Evolutionary conservation across 2,888 invertebrate genomes (phyloP), one percentile per base, ranked within the genome.

Genomic region (Leucania comma): DNA sequence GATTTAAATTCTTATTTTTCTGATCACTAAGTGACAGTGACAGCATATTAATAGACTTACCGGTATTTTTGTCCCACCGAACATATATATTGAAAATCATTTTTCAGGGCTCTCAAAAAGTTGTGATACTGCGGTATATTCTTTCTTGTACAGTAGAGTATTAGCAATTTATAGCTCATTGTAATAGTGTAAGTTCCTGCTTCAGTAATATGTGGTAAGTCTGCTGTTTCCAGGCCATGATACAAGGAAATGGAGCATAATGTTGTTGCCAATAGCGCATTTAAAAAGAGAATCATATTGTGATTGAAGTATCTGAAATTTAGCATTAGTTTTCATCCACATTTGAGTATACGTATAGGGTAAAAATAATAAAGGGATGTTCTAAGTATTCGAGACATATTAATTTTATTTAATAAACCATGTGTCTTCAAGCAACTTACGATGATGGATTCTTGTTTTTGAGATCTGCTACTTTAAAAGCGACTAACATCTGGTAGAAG

Each of bases 11-110:
- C 1, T 14, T 12, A 12, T 38, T 38, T 14, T 14, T 38, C 14
- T 38, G 38, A 38, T 38, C 38, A 38, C 14, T 38, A 42, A 1
- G 9, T 14, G 0, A 17, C 26, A 1, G 9, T 14, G 0, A 17
- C 26, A 12, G 0, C 12, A 54, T 56, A 24, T 32, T 4, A 6
- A 17, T 12, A n/a, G 20, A 54, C 67, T 26, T 35, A 81, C 79
- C 81, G 53, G 10, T 76, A 76, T 61, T 64, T 80, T n/a, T 61
- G 38, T n/a, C 72, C 79, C 9, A 9, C 62, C 3, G 88, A 87
- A 65, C 90, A 90, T 57, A 91, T 87, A 67, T 90, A 92, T 48
- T 84, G 59, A 76, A 92, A 93, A 84, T 93, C 93, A 22, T 85
- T 85, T 72, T 86, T 84, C 72, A 93, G 82, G 9, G 83, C 80